phyloP scores from a whole-genome alignment of 64 coral and sea anemone species.

The Dendronephthya gigantea region DNA sequence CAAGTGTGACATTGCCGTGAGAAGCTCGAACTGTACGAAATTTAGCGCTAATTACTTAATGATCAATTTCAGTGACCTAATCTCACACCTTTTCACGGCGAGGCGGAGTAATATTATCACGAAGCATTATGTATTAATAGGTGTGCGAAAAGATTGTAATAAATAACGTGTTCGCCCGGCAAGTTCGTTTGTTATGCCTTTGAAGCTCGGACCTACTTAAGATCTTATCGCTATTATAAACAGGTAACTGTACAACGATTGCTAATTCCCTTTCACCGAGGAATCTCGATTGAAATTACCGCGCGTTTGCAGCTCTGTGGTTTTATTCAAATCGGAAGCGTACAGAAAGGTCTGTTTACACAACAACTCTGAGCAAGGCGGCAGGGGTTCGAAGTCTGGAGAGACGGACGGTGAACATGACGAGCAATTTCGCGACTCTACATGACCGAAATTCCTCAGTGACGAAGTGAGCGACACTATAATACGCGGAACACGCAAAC shows the following conservation, averaged over 20 bases:
- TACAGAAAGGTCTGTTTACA: background rate
- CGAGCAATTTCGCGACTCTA: background rate
- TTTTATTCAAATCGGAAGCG: slow-evolving; percentile 7
- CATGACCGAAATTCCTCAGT: background rate
- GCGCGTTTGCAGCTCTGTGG: background rate
- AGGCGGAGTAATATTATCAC: background rate
- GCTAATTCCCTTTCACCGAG: background rate
- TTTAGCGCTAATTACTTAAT: background rate
- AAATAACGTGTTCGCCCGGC: background rate
- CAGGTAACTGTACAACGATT: background rate
- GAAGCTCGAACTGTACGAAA: background rate
- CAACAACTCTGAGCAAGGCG: background rate
- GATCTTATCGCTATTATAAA: background rate
- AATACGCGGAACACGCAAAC: background rate
- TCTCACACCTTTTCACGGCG: background rate
- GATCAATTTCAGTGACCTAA: background rate
- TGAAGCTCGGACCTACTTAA: background rate
- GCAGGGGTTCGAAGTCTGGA: background rate
- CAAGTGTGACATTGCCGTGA: background rate
- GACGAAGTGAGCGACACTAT: background rate
- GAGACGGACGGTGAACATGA: background rate
- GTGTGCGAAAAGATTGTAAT: background rate
- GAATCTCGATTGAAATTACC: background rate
- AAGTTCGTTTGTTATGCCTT: background rate
- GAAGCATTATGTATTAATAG: background rate